These are phyloP conservation scores for Serranus cabrilla DNA, from an alignment of 2,797 vertebrate species.

Conservation along the genomic window DNA sequence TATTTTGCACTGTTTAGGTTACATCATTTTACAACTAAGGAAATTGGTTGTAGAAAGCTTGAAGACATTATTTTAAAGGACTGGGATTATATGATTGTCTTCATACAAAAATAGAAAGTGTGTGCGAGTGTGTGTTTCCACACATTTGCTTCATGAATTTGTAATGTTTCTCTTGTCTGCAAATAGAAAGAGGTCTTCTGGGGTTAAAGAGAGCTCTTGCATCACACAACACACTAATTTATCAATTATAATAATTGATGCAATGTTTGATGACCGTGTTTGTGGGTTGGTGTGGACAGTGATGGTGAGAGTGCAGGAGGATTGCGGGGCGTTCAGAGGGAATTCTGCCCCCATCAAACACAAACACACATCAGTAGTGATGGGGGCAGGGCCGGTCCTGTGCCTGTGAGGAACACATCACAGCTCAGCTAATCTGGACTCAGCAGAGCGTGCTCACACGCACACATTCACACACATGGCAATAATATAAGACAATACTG, in stretches of 20 bases:
- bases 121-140: background rate
- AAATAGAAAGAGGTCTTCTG: slow-evolving; percentile 22
- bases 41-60: slow-evolving; percentile 3
- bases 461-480: background rate
- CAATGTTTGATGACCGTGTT: slow-evolving; percentile 11
- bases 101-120: slow-evolving; percentile 29
- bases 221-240: slow-evolving; percentile 34
- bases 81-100: slow-evolving; percentile 11
- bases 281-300: slow-evolving; percentile 2
- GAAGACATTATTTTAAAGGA: slow-evolving; percentile 29
- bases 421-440: slow-evolving; percentile 40
- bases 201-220: slow-evolving; percentile 29
- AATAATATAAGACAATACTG: background rate
- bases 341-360: slow-evolving; percentile 50
- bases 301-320: slow-evolving; percentile 24
- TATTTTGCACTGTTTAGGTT: background rate
- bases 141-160: slow-evolving; percentile 25
- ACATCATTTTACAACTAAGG: background rate
- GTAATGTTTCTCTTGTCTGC: slow-evolving; percentile 8
- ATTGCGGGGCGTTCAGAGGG: slow-evolving; percentile 6
- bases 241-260: slow-evolving; percentile 47
- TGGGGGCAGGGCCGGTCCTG: slow-evolving; percentile 37
- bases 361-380: slow-evolving; percentile 51
- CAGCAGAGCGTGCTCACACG: background rate
- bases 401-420: slow-evolving; percentile 47